Conservation (phyloP, 2,797 vertebrate genomes). For the Coranthus polyacanthus region DNA sequence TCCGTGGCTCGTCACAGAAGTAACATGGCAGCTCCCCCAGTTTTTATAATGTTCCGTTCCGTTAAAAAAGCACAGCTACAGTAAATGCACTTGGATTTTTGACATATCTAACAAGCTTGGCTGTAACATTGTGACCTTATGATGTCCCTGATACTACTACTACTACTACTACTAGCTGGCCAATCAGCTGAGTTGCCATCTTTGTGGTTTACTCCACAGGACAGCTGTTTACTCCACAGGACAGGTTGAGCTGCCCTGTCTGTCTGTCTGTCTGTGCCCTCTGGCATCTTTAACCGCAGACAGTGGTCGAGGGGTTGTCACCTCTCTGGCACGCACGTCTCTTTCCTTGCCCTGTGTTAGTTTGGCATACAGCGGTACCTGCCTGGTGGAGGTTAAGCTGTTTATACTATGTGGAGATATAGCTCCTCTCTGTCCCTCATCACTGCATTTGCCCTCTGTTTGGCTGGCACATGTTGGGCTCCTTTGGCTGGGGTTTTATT, state of each 20-base stretch:
- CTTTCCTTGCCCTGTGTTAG: constrained; percentile 42
- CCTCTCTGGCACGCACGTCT: constrained; percentile 41
- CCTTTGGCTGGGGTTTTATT: constrained; percentile 63
- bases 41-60: too few species aligned
- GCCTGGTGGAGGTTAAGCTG: constrained; percentile 72
- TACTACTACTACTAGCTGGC: background rate
- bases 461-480: constrained; percentile 60
- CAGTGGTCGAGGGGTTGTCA: constrained; percentile 43
- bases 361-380: constrained; percentile 54
- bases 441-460: constrained; percentile 55
- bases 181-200: constrained; percentile 9
- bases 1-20: too few species aligned
- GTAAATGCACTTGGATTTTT: too few species aligned
- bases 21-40: too few species aligned
- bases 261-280: constrained; percentile 32
- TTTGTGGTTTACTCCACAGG: constrained; percentile 30
- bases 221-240: constrained; percentile 24
- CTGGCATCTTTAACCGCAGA: constrained; percentile 36
- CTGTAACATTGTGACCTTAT: constrained; percentile 1
- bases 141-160: background rate
- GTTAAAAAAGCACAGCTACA: too few species aligned
- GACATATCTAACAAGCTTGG: background rate
- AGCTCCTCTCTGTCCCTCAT: constrained; percentile 50
- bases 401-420: constrained; percentile 62
- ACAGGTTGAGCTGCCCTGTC: constrained; percentile 26